Evolutionary conservation across 2,888 invertebrate species (phyloP), one percentile per base, ranked within the genome.

Genomic region (Galerucella calmariensis): DNA sequence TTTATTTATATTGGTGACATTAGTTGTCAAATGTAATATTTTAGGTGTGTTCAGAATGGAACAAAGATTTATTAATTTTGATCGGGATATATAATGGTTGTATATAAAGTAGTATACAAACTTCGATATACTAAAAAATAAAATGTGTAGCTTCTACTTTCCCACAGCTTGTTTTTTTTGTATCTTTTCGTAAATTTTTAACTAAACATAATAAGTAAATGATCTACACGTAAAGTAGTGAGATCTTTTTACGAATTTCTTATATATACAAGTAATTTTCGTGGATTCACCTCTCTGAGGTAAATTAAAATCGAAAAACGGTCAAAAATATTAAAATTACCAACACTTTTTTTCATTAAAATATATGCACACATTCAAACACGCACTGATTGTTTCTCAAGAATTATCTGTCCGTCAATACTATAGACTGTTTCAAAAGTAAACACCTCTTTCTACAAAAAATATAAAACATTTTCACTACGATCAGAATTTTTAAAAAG

Each of bases 291-390:
- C 56, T 56, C 20, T 27, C 27, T 56, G 16, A 56, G 56, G 16
- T 20, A 56, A 56, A 56, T 56, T 56, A 20, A 20, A 56, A 16
- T 10, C 9, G 9, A 20, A 56, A 56, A 16, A 56, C 16, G 56
- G 10, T 16, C 10, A 10, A 20, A 20, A 56, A 56, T 56, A 27
- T 27, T 27, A 16, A 56, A 56, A 56, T 56, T 20, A 56, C 56
- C 16, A 56, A 56, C 10, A 56, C 20, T 16, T 56, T 56, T 12
- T 14, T 14, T 14, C 8, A 6, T 6, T 14, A 51, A 51, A 51
- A 6, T n/a, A 6, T 51, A n/a, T 56, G 56, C 56, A 56, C 56
- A 56, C 56, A 51, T 51, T 51, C 51, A 56, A 56, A 56, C 56
- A 56, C 56, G 56, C 56, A 56, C 20, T 10, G 16, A 56, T 56